Conservation (phyloP, 2,888 invertebrate genomes). For the Habroteleia sp. region DNA sequence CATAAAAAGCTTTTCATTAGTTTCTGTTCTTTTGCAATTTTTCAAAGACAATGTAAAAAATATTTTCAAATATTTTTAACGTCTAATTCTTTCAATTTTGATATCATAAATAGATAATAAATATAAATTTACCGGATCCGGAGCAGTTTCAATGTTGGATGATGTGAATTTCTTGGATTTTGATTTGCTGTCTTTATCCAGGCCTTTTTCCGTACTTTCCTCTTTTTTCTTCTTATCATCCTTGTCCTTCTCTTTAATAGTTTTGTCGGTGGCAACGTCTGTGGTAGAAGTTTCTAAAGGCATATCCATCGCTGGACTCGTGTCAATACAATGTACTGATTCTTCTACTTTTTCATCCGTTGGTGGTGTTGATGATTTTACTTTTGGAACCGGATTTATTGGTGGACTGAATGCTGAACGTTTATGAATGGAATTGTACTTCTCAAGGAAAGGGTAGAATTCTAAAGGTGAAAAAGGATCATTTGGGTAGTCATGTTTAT, state of each 20-base stretch:
- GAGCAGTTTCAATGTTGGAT: background rate
- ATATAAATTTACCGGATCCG: slow-evolving; percentile 19
- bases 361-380: background rate
- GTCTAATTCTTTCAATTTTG: no score
- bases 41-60: no score
- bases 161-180: slow-evolving; percentile 30
- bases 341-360: slow-evolving; percentile 1
- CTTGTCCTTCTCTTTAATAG: slow-evolving; percentile 17
- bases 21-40: background rate
- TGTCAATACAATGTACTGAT: slow-evolving; percentile 4
- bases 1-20: slow-evolving; percentile 8
- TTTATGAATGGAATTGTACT: slow-evolving; percentile 1
- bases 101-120: no score
- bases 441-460: no score
- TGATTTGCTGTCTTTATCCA: slow-evolving; percentile 16
- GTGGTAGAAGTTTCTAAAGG: slow-evolving; percentile 11
- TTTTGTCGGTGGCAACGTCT: background rate
- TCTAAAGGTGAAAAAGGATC: no score
- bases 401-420: slow-evolving; percentile 1
- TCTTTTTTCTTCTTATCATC: slow-evolving; percentile 34
- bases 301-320: slow-evolving; percentile 18
- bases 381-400: background rate
- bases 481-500: background rate
- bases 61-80: background rate
- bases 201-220: slow-evolving; percentile 14